A percentile compares a stretch with the other conserved stretches of the same genome.
phyloP scores from a whole-genome alignment of 1,140 invertebrate genomes.

The Pogonomyrmex californicus region DNA sequence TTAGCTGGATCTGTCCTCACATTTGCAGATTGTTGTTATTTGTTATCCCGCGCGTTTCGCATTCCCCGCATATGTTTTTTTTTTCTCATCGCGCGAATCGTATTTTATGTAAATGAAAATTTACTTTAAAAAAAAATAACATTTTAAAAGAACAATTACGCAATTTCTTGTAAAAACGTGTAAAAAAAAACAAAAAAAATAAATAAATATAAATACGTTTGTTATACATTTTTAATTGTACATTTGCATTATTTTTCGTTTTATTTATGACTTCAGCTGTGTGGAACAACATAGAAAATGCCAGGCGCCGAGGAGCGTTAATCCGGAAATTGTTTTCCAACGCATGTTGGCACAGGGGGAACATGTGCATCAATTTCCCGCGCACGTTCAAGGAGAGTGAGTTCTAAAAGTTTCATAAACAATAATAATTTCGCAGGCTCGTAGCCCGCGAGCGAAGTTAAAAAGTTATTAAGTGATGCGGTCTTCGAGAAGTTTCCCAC shows the following conservation, averaged over 20 bases:
- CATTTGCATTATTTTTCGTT: background rate
- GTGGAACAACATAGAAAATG: background rate
- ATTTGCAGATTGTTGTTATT: background rate
- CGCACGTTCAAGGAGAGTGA: background rate
- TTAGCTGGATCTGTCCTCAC: background rate
- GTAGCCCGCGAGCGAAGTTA: background rate
- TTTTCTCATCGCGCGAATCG: background rate
- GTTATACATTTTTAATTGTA: no score
- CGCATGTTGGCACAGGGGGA: background rate
- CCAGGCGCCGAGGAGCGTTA: background rate
- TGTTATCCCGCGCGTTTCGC: background rate
- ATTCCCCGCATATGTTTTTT: background rate
- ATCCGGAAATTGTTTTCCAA: background rate
- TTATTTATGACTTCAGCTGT: background rate
- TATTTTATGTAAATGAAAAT: background rate
- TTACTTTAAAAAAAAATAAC: no score
- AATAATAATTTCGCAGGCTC: slow-evolving; percentile 35
- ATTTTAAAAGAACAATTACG: no score
- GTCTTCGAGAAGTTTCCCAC: slow-evolving; percentile 42
- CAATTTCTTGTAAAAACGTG: no score
- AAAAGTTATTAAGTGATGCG: slow-evolving; percentile 29
- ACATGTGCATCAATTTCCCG: background rate
- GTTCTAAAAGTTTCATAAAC: slow-evolving; percentile 40
- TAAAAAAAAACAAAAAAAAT: no score
- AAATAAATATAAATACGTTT: no score